A percentile compares a stretch with the other conserved stretches of the same genome.
These are phyloP conservation scores for Shargacucullia verbasci DNA, from an alignment of 2,888 invertebrate species.

Conservation along the genomic window DNA sequence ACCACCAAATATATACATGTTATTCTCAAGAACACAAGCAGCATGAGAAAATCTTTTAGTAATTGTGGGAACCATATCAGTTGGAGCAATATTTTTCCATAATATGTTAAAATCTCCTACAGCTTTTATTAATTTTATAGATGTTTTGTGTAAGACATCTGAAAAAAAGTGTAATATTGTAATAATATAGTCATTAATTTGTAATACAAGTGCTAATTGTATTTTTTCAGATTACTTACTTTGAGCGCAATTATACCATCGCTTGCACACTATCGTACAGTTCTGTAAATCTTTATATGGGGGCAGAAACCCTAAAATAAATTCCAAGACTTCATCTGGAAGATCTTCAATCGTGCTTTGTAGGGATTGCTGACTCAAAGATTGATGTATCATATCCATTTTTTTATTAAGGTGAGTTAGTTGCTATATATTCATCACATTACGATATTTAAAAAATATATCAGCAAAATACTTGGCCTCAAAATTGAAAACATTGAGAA, in stretches of 20 bases:
- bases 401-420: conserved; percentile 44
- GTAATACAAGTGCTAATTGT: not conserved
- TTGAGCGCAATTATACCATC: conserved; percentile 95
- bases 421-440: conserved; percentile 47
- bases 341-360: conserved; percentile 90
- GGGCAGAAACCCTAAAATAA: conserved; percentile 95
- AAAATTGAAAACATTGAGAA: conserved; percentile 57
- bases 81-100: conserved; percentile 91
- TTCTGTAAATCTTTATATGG: conserved; percentile 97
- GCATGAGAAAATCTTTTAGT: conserved; percentile 98
- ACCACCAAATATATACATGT: conserved; percentile 98
- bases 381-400: conserved; percentile 79
- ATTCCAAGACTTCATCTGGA: conserved; percentile 98
- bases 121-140: conserved; percentile 93
- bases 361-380: conserved; percentile 72
- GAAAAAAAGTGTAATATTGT: conserved; percentile 60
- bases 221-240: conserved; percentile 90
- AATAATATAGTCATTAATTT: not conserved
- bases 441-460: conserved; percentile 36
- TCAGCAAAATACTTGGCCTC: conserved; percentile 32
- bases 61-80: conserved; percentile 92
- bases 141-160: conserved; percentile 94
- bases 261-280: conserved; percentile 95
- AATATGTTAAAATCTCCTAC: conserved; percentile 93
- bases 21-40: conserved; percentile 94